A percentile compares a stretch with the other conserved stretches of the same genome.
Conservation (phyloP, 35 echinoderm and acorn worm species). For the Stichopus chloronotus region DNA sequence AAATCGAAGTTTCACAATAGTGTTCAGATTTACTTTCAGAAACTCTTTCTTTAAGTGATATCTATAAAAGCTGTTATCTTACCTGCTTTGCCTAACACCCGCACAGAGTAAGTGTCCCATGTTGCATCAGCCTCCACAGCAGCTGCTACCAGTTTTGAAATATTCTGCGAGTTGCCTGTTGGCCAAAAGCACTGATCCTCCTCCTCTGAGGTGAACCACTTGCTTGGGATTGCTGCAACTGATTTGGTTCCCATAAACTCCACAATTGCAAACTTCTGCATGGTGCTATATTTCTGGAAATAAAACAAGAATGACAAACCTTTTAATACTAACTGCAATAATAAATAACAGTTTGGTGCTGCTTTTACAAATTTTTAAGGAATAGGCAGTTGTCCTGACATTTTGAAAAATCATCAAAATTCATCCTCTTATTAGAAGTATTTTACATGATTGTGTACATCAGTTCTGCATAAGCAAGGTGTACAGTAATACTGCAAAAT, state of each 20-base stretch:
- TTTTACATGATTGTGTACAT: background rate
- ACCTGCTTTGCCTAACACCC: slow-evolving; percentile 40
- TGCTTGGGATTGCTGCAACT: background rate
- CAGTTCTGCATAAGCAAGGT: background rate
- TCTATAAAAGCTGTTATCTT: background rate
- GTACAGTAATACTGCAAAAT: background rate
- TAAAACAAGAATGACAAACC: background rate
- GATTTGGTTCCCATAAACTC: background rate
- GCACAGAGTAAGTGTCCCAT: background rate
- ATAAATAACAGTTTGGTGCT: background rate
- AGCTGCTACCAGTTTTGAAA: background rate
- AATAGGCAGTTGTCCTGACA: no score
- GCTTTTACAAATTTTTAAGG: background rate
- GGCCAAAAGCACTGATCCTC: slow-evolving; percentile 28
- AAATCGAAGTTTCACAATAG: no score
- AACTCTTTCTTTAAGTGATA: no score
- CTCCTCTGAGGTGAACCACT: background rate
- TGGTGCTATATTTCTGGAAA: background rate
- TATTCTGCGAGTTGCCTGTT: background rate
- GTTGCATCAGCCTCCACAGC: background rate
- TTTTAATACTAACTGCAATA: background rate
- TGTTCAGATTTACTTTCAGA: no score
- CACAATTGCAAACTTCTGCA: slow-evolving; percentile 5
- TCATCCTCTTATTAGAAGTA: no score
- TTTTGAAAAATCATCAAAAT: no score